These are phyloP conservation scores for Drosophila kurseongensis DNA, from an alignment of 1,140 invertebrate species.

Conservation along the genomic window DNA sequence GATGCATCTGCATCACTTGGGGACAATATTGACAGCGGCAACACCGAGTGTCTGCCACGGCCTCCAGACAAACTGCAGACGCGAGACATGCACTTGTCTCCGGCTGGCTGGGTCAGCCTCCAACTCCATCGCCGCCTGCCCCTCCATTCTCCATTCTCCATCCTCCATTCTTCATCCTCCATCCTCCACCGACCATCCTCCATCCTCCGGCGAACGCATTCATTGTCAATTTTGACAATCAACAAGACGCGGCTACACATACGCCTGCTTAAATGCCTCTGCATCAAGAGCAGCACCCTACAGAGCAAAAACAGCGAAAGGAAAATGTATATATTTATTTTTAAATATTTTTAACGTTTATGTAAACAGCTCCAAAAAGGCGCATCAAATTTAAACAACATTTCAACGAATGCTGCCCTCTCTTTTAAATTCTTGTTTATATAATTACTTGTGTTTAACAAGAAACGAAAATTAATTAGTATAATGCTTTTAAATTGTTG, in stretches of 20 bases:
- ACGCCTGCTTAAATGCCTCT: slow-evolving; percentile 70
- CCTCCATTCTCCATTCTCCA: not conserved
- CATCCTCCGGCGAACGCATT: slow-evolving; percentile 59
- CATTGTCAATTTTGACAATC: slow-evolving; percentile 84
- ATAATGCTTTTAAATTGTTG: no score
- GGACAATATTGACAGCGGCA: slow-evolving; percentile 49
- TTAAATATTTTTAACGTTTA: not conserved
- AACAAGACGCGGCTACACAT: slow-evolving; percentile 71
- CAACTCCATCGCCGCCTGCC: slow-evolving; percentile 5
- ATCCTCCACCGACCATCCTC: not conserved
- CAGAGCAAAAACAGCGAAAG: not conserved
- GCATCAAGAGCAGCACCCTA: slow-evolving; percentile 17
- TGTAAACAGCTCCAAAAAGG: no score
- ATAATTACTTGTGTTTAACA: no score
- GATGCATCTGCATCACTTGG: slow-evolving; percentile 59
- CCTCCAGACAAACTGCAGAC: slow-evolving; percentile 80
- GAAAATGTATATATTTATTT: not conserved
- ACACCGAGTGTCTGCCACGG: slow-evolving; percentile 53
- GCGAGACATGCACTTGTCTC: slow-evolving; percentile 78
- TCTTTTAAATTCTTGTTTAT: no score
- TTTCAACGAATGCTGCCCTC: no score
- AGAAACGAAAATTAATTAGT: no score
- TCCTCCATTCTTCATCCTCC: not conserved
- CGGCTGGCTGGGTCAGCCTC: slow-evolving; percentile 47
- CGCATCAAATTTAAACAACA: no score